Percentiles rank a stretch among this genome's conserved stretches.
Evolutionary conservation across 1,140 invertebrate genomes (phyloP).

Genomic region (Brachystomella parvula): DNA sequence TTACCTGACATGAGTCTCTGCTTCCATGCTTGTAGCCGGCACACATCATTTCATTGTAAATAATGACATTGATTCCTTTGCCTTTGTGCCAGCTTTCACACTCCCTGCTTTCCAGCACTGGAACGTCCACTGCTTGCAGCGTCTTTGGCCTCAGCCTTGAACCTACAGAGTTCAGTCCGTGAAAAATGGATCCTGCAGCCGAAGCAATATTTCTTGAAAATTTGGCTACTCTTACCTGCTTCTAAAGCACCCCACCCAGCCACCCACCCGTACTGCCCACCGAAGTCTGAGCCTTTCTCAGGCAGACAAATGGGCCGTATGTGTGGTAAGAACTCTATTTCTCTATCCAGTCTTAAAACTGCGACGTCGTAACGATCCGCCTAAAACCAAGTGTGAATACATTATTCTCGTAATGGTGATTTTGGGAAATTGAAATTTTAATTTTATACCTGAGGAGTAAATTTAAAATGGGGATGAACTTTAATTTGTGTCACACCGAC

Average conservation of each 20-base stretch:
- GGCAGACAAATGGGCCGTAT: conserved; percentile 88
- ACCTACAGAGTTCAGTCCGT: conserved; percentile 49
- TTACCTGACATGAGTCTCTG: conserved; percentile 69
- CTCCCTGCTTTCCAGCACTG: conserved; percentile 76
- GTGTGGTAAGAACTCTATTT: conserved; percentile 80
- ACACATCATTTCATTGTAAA: conserved; percentile 94
- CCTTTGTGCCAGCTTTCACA: conserved; percentile 63
- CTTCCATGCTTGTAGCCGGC: conserved; percentile 86
- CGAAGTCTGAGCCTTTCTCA: conserved; percentile 77
- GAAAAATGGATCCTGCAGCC: not conserved
- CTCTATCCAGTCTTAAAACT: conserved; percentile 74
- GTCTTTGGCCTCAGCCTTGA: conserved; percentile 81
- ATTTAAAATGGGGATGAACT: conserved; percentile 90
- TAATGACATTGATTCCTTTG: conserved; percentile 76
- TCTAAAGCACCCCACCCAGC: conserved; percentile 83
- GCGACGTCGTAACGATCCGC: conserved; percentile 79
- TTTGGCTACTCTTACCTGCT: conserved; percentile 21
- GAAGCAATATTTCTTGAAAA: not conserved
- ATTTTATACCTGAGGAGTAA: conserved; percentile 69
- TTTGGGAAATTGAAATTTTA: not conserved
- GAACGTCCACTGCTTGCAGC: conserved; percentile 84
- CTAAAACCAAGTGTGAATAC: conserved; percentile 33
- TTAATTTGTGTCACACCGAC: conserved; percentile 79
- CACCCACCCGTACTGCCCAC: conserved; percentile 83
- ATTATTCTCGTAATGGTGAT: conserved; percentile 3